Evolutionary conservation across 30 jellyfish, hydroid and myxozoan species (phyloP), one percentile per base, ranked within the genome.

Genomic region (Catostylus mosaicus): DNA sequence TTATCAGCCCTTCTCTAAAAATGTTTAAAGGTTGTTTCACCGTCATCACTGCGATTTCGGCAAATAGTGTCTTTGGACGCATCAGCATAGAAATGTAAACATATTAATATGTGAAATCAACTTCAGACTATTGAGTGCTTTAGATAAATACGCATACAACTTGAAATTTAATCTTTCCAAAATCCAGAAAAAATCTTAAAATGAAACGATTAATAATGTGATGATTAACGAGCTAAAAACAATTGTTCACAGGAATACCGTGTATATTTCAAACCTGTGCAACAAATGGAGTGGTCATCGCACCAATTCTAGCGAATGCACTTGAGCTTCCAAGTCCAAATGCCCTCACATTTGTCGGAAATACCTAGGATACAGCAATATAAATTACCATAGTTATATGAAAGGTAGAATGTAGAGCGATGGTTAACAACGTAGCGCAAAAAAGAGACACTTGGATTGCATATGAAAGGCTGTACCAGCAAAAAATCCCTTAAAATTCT

Each of bases 301-400:
- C 97, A 16, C 97, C 98, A 1, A 93, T 66, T 52, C 97, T 82
- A 3, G 97, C 92, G 54, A 87, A 74, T 9, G 87, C 72, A 71
- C 97, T 93, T 46, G 94, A 86, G 19, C 81, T 60, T 0, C 98
- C 98, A 56, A 93, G 88, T 20, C 96, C 98, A 20, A 93, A 30
- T 4, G 98, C 89, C 24, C 98, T 85, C 10, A 93, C 95, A 59
- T 74, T 84, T 18, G 98, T 93, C 0, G 98, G 98, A 40, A 93
- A 86, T 6, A 93, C 96, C 98, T 93, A 65, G 54, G 63, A 18
- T 50, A 50, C 5, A 50, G 20, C 7, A 40, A 40, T 7, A 40
- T 40, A 14, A 40, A 14, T 7, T 5, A 40, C 14, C 7, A 40
- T 40, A 40, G 14, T 5, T 7, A 40, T 40, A 14, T 40, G 54